Conservation (phyloP, 1,140 invertebrate species). For the Bombus haemorrhoidalis region DNA sequence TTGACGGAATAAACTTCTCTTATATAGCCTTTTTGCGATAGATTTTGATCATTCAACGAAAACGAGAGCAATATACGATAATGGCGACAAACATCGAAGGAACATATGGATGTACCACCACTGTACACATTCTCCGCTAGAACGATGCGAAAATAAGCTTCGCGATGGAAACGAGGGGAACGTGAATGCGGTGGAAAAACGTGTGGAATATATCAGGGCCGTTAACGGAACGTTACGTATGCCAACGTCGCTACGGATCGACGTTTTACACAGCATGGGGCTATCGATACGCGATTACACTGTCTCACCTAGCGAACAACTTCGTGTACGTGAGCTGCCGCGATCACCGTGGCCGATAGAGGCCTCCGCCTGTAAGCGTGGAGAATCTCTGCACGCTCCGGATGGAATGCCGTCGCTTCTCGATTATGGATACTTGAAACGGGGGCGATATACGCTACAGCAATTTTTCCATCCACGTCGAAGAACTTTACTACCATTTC, state of each 20-base stretch:
- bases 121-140: no score
- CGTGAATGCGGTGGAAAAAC: slow-evolving; percentile 4
- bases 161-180: not conserved
- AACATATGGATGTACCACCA: no score
- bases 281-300: slow-evolving; percentile 58
- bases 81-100: no score
- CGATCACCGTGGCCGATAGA: slow-evolving; percentile 44
- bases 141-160: not conserved
- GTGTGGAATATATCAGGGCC: slow-evolving; percentile 8
- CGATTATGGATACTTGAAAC: slow-evolving; percentile 5
- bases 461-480: no score
- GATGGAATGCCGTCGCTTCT: slow-evolving; percentile 17
- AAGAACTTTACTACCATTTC: no score
- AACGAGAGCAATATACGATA: not conserved
- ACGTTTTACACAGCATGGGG: slow-evolving; percentile 32
- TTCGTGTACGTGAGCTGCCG: slow-evolving; percentile 12
- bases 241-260: slow-evolving; percentile 29
- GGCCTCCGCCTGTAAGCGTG: not conserved
- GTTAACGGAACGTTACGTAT: slow-evolving; percentile 40
- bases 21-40: not conserved
- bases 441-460: not conserved
- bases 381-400: slow-evolving; percentile 2
- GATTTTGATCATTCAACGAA: not conserved
- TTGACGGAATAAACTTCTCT: not conserved
- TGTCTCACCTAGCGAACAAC: slow-evolving; percentile 43